Evolutionary conservation across 2,797 vertebrate genomes (phyloP), one percentile per base, ranked within the genome.

Genomic region (Lindbergichthys nudifrons): DNA sequence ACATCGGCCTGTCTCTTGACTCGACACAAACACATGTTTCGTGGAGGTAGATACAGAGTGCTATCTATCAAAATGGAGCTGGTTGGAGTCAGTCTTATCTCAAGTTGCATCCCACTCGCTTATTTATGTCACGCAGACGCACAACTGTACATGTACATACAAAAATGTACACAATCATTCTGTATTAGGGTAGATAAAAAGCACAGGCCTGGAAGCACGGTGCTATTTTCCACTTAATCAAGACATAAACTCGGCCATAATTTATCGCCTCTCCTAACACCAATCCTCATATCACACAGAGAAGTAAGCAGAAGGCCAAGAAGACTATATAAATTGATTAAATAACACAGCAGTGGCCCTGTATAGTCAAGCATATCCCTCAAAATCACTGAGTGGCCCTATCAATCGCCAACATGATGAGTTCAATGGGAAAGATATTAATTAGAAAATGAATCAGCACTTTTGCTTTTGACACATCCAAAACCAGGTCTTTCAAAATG

Each of bases 11-110:
- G 86, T 88, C 86, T 89, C 86, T 80, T 53, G 68, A 88, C 88
- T 83, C 77, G 82, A 92, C 88, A 90, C 85, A 87, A 92, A 92
- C 90, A 91, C 84, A 74, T 92, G 89, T 92, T 91, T 82, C 72
- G 82, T 71, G 23, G 77, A 82, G 81, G 86, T 80, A 86, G 85
- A 87, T 89, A 87, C 77, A 65, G 70, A 72, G 77, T n/a, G 59
- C 80, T 81, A 90, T 89, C 87, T 78, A 87, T 92, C 86, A 90
- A 89, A 90, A 85, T 86, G 82, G 82, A 85, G 80, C 64, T 10
- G 19, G 46, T 68, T 81, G 58, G 70, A 78, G 68, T 80, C 75
- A 48, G 64, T 63, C 58, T 91, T 82, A 90, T 87, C 89, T 84
- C 50, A 36, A 56, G 30, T 73, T 75, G 72, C 73, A 67, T 73